Evolutionary conservation across 2,888 invertebrate genomes (phyloP), one percentile per base, ranked within the genome.

Genomic region (Bugulina stolonifera): DNA sequence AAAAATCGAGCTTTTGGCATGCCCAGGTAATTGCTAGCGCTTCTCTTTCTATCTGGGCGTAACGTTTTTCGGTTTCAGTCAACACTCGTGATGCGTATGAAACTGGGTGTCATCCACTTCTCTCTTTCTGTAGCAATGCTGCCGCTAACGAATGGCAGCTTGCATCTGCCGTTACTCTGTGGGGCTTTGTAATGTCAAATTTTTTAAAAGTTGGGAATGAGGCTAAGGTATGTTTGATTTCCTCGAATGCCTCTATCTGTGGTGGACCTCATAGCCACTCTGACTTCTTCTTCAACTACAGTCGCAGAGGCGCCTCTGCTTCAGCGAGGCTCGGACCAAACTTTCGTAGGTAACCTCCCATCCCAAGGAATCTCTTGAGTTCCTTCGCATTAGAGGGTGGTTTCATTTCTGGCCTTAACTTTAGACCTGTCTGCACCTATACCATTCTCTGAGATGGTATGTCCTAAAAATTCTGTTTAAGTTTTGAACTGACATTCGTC

Each of bases 71-170:
- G 5, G 75, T 35, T 0, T 73, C 72, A 10, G 73, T n/a, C 0
- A 78, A 55, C 14, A 75, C 72, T 25, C 74, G n/a, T 35, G 75
- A 76, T n/a, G 76, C 75, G 73, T 75, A 76, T 14, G 75, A 73
- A 0, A 76, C 72, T 0, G 75, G 75, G 25, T 71, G 35, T 0
- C 73, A 69, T n/a, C 57, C 57, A 23, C 25, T n/a, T 57, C 57
- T 25, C 23, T 57, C 57, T 57, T 57, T 57, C 25, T 57, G 57
- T n/a, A 57, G 5, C 23, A n/a, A 57, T n/a, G 57, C 57, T 57
- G 57, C 57, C 23, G 5, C 25, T 5, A 18, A 25, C 5, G 57
- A n/a, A 57, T 57, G 18, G 5, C 25, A 23, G 25, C 57, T 57
- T 1, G 73, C 71, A 71, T 76, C 76, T 1, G 72, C 43, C 43